A percentile compares a stretch with the other conserved stretches of the same genome.
Conservation (phyloP, 2,888 invertebrate genomes). For the Idaea straminata region DNA sequence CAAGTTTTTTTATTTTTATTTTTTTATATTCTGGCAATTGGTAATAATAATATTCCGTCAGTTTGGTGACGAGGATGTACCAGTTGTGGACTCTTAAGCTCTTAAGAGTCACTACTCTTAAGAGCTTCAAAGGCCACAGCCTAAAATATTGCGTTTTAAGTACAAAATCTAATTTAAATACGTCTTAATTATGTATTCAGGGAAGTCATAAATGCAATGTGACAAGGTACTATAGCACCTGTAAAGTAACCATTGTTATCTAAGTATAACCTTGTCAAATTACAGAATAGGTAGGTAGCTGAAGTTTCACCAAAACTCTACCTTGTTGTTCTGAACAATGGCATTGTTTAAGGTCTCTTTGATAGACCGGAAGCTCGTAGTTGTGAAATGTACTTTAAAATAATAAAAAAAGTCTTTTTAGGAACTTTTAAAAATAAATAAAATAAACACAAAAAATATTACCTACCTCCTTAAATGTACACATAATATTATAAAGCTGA, state of each 20-base stretch:
- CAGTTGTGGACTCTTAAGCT: no score
- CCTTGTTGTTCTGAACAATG: not conserved
- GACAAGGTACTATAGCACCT: not conserved
- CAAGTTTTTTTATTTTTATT: no score
- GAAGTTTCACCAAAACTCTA: not conserved
- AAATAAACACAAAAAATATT: no score
- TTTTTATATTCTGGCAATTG: no score
- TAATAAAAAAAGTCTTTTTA: not conserved
- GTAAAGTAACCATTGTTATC: not conserved
- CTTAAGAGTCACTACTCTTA: no score
- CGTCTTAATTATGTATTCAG: not conserved
- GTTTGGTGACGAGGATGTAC: no score
- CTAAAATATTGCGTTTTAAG: not conserved
- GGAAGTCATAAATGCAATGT: not conserved
- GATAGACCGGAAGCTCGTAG: not conserved
- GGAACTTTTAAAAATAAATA: not conserved
- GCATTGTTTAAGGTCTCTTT: not conserved
- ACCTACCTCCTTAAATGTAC: no score
- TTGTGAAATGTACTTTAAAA: not conserved
- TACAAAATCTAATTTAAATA: not conserved
- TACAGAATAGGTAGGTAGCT: not conserved
- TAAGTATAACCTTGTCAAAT: not conserved
- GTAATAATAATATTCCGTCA: no score
- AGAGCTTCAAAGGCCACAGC: not conserved
- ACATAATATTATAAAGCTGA: no score